Base-by-base conservation (phyloP, 2,113 vertebrate genomes). In the Stictonetta naevosa region DNA sequence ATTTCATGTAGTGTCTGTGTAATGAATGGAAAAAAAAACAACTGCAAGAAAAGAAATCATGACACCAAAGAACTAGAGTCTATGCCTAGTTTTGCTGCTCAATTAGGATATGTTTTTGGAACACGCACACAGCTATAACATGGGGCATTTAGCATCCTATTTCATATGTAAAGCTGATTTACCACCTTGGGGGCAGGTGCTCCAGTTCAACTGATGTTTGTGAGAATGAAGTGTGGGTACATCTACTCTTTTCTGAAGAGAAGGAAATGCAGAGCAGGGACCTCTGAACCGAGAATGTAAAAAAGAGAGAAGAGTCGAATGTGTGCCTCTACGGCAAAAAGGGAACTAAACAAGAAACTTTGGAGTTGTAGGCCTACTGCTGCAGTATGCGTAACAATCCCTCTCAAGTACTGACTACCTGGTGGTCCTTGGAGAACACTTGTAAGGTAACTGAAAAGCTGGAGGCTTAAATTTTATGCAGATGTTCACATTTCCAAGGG, bases 31-130 rank as follows among this genome's bases (percentile, higher is more conserved):
- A 88, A 92, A 88, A 86, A 95, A 29, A 88, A 86, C 40, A 46
- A 10, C 78, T 82, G 66, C 83, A 96, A 96, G 95, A 97, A 95
- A 97, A 96, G 96, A 95, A 95, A 97, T 95, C 64, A n/a, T 84
- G 92, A 97, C 93, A 86, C 96, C 94, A 97, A 97, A 97, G 96
- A 96, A 93, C 89, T 87, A 92, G 91, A 93, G 94, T 96, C 93
- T 97, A 91, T 23, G 91, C 96, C 84, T 96, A 96, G 93, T 96
- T 91, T 96, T 97, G 86, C 93, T 97, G 1, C 71, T 36, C 20
- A 55, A 89, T 69, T 73, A 97, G 95, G 83, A 3, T 77, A 20
- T 11, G 33, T 4, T 89, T 91, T 76, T 91, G 81, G 88, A 91
- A 40, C 1, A 10, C 0, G 48, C 68, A 78, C 46, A 64, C 42